Conservation (phyloP, 2,113 vertebrate species). For the Lasiurus borealis region DNA sequence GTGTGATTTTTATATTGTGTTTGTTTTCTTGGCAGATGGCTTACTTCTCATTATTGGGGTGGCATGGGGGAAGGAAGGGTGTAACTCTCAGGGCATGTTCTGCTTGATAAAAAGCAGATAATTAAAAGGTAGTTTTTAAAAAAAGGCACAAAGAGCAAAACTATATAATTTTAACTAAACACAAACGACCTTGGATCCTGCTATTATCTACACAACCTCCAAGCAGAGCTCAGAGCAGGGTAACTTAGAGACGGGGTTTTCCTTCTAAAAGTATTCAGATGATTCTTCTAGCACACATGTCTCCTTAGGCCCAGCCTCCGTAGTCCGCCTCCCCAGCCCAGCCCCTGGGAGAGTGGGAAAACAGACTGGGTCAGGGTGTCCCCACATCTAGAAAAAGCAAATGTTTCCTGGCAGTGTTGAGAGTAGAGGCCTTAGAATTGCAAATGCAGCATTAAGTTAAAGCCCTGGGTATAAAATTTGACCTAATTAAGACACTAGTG, state of each 20-base stretch:
- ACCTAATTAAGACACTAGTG: slow-evolving; percentile 73
- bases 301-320: not conserved
- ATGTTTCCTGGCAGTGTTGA: not conserved
- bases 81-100: slow-evolving; percentile 41
- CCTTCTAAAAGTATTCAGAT: slow-evolving; percentile 16
- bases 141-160: slow-evolving; percentile 12
- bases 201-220: slow-evolving; percentile 64
- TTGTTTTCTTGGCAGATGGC: slow-evolving; percentile 77
- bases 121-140: slow-evolving; percentile 15
- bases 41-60: slow-evolving; percentile 68
- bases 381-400: not conserved
- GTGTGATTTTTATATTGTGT: slow-evolving; percentile 75
- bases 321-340: accelerated
- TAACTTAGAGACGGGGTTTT: slow-evolving; percentile 1
- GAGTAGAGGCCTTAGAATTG: slow-evolving; percentile 24
- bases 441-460: slow-evolving; percentile 58
- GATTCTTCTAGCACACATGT: not conserved
- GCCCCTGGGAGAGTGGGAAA: not conserved
- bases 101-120: slow-evolving; percentile 63
- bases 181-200: slow-evolving; percentile 1
- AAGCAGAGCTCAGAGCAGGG: slow-evolving; percentile 4
- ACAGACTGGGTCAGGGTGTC: not conserved
- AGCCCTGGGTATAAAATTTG: slow-evolving; percentile 72
- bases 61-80: not conserved
- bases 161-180: slow-evolving; percentile 73